Evolutionary conservation across 2,113 vertebrate species (phyloP).

Genomic region (Engystomops pustulosus): DNA sequence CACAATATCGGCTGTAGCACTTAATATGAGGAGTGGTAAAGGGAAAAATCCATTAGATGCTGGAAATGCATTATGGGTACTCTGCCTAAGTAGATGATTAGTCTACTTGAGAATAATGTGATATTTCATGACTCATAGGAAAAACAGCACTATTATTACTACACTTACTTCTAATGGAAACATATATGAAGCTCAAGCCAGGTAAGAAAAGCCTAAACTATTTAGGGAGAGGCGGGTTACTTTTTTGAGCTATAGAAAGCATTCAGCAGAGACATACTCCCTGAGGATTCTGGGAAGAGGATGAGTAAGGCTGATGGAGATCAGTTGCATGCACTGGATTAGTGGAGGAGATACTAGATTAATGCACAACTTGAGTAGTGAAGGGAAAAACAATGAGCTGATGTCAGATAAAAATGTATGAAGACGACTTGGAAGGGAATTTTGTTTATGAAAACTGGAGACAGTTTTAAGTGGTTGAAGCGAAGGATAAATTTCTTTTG

Average conservation of each 20-base stretch:
- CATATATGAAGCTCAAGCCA: not conserved
- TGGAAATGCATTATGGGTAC: slow-evolving; percentile 10
- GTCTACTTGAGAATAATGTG: slow-evolving; percentile 32
- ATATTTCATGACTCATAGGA: not conserved
- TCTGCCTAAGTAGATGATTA: not conserved
- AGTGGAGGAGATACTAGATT: not conserved
- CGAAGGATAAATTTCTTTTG: slow-evolving; percentile 20
- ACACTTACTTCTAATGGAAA: not conserved
- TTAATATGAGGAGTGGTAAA: slow-evolving; percentile 7
- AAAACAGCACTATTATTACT: not conserved
- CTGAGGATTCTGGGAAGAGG: slow-evolving; percentile 5
- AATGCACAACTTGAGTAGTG: not conserved
- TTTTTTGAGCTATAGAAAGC: not conserved
- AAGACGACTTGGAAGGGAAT: not conserved
- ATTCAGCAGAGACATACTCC: not conserved
- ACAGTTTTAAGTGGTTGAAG: slow-evolving; percentile 2
- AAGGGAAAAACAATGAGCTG: slow-evolving; percentile 5
- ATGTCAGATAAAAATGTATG: not conserved
- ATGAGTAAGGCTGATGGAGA: slow-evolving; percentile 1
- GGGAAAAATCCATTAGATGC: not conserved
- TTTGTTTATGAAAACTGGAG: slow-evolving; percentile 23
- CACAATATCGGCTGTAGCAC: slow-evolving; percentile 51
- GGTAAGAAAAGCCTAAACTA: not conserved
- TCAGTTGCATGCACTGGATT: not conserved
- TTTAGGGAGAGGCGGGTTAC: not conserved